These are phyloP conservation scores for Subacronicta megacephala DNA, from an alignment of 2,888 invertebrate species.

Conservation along the genomic window DNA sequence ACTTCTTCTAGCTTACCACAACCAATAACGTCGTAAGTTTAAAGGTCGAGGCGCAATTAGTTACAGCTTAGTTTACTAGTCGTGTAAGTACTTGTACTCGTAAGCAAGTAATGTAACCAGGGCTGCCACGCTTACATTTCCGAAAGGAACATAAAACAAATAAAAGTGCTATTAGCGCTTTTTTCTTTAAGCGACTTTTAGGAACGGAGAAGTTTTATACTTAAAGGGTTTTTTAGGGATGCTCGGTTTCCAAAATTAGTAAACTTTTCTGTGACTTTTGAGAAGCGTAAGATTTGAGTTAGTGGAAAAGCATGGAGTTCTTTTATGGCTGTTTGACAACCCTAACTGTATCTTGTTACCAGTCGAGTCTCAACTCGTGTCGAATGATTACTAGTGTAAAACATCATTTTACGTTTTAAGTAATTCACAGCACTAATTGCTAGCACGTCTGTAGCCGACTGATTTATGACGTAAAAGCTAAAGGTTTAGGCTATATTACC, in stretches of 20 bases:
- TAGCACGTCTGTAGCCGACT: slow-evolving; percentile 39
- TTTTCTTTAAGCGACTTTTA: not conserved
- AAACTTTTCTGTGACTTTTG: not conserved
- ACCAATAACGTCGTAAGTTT: slow-evolving; percentile 11
- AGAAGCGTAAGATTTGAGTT: not conserved
- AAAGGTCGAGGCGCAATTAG: slow-evolving; percentile 42
- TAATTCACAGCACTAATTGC: slow-evolving; percentile 49
- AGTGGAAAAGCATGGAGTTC: no score
- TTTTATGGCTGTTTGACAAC: not conserved
- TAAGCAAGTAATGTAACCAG: slow-evolving; percentile 8
- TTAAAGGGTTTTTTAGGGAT: not conserved
- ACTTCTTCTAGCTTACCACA: not conserved
- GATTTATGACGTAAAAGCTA: slow-evolving; percentile 45
- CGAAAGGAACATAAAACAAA: slow-evolving; percentile 1
- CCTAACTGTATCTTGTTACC: slow-evolving; percentile 10
- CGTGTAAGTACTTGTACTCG: slow-evolving; percentile 1
- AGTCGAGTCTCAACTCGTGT: slow-evolving; percentile 1
- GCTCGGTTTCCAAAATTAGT: not conserved
- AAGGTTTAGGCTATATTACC: slow-evolving; percentile 42
- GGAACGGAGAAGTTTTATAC: not conserved
- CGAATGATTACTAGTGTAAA: slow-evolving; percentile 24
- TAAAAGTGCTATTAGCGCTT: not conserved
- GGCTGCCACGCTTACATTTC: slow-evolving; percentile 9
- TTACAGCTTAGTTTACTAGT: slow-evolving; percentile 8
- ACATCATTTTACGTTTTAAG: slow-evolving; percentile 32